Evolutionary conservation across 2,888 invertebrate genomes (phyloP).

Genomic region (Dastarcus helophoroides): DNA sequence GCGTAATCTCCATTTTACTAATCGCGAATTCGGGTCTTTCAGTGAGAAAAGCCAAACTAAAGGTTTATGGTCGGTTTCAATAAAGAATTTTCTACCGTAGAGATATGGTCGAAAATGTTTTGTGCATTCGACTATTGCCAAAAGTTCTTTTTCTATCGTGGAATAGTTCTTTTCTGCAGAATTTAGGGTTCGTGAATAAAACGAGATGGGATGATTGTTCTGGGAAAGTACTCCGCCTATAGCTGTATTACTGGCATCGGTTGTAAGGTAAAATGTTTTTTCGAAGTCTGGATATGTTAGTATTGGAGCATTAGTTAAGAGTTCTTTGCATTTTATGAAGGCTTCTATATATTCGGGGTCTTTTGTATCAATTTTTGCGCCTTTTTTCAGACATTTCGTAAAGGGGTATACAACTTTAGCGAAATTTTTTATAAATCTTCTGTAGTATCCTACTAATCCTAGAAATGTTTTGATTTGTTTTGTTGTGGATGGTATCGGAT

Average conservation of each 20-base stretch:
- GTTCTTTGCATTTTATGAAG: constrained; percentile 16
- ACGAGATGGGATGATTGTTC: constrained; percentile 15
- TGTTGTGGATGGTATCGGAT: constrained; percentile 14
- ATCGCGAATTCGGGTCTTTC: constrained; percentile 14
- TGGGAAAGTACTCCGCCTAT: constrained; percentile 16
- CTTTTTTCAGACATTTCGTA: constrained; percentile 16
- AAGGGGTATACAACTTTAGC: constrained; percentile 15
- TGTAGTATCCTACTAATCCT: constrained; percentile 13
- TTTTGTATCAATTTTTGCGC: constrained; percentile 9
- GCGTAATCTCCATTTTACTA: constrained; percentile 10
- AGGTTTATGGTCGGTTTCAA: constrained; percentile 17
- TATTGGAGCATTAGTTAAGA: constrained; percentile 17
- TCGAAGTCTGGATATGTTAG: constrained; percentile 16
- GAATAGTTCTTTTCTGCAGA: constrained; percentile 17
- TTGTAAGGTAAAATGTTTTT: constrained; percentile 16
- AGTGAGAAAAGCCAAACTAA: constrained; percentile 16
- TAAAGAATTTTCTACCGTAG: constrained; percentile 14
- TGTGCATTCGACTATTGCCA: constrained; percentile 17
- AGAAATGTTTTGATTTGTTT: constrained; percentile 18
- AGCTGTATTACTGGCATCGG: constrained; percentile 16
- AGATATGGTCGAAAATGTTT: constrained; percentile 18
- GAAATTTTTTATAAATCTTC: constrained; percentile 14
- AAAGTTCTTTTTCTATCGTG: constrained; percentile 17
- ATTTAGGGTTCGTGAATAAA: constrained; percentile 16
- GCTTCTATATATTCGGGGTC: constrained; percentile 11